These are phyloP conservation scores for Datnioides undecimradiatus DNA, from an alignment of 2,113 vertebrate genomes.

Conservation along the genomic window DNA sequence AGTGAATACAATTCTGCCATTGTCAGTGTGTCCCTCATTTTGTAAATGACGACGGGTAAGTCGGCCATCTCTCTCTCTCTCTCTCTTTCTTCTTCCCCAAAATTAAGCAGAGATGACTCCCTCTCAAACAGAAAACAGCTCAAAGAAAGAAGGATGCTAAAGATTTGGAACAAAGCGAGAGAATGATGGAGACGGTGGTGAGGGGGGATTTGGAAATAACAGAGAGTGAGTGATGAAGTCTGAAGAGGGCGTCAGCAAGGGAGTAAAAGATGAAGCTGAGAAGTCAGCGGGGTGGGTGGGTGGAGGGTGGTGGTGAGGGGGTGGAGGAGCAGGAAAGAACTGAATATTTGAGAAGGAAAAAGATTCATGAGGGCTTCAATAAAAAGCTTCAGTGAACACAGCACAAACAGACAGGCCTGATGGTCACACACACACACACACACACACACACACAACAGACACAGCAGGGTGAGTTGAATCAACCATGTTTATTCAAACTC, in stretches of 20 bases:
- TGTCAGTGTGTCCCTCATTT: not conserved
- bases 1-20: not conserved
- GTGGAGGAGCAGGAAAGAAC: no score
- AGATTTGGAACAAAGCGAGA: not conserved
- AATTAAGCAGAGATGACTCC: constrained; percentile 4
- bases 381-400: constrained; percentile 77
- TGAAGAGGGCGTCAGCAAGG: constrained; percentile 40
- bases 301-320: not conserved
- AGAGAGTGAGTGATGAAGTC: constrained; percentile 39
- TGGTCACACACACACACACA: constrained; percentile 39
- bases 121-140: not conserved
- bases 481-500: constrained; percentile 76
- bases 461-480: constrained; percentile 40
- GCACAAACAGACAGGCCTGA: constrained; percentile 57
- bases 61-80: not conserved
- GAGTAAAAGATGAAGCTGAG: constrained; percentile 42
- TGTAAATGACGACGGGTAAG: not conserved
- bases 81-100: not conserved
- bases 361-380: constrained; percentile 76
- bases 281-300: constrained; percentile 27
- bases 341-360: constrained; percentile 69
- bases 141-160: not conserved
- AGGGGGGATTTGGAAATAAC: constrained; percentile 31
- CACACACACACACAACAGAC: constrained; percentile 35
- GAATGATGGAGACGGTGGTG: constrained; percentile 3